Evolutionary conservation across 1,140 invertebrate genomes (phyloP).

Genomic region (Drosophila mayri): DNA sequence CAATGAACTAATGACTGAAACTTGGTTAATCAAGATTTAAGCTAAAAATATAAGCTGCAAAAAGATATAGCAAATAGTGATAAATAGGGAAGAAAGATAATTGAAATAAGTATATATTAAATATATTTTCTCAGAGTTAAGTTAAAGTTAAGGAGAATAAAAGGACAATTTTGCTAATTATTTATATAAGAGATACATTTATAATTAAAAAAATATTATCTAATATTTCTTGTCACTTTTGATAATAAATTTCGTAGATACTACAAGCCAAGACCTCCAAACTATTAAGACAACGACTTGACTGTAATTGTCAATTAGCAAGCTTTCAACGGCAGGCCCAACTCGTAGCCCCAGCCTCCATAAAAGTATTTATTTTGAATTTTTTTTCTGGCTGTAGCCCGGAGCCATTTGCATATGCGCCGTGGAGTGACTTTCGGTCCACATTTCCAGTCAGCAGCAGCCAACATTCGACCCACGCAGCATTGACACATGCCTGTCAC

Average conservation of each 20-base stretch:
- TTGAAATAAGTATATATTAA: neutral
- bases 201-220: neutral
- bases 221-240: neutral
- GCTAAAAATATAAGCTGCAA: slow-evolving; percentile 6
- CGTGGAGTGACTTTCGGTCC: slow-evolving; percentile 33
- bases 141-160: neutral
- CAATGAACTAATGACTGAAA: slow-evolving; percentile 29
- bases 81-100: too few relatives aligned
- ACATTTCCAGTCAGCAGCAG: slow-evolving; percentile 29
- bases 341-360: slow-evolving; percentile 62
- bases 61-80: neutral
- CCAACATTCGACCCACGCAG: slow-evolving; percentile 53
- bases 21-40: slow-evolving; percentile 38
- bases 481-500: slow-evolving; percentile 69
- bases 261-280: neutral
- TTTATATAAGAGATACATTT: neutral
- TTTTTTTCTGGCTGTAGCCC: slow-evolving; percentile 18
- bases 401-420: slow-evolving; percentile 48
- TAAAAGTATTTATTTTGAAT: slow-evolving; percentile 35
- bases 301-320: slow-evolving; percentile 75
- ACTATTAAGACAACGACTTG: slow-evolving; percentile 25
- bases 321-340: slow-evolving; percentile 62
- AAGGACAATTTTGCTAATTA: too few relatives aligned
- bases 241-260: neutral
- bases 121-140: too few relatives aligned